A percentile compares a stretch with the other conserved stretches of the same genome.
Conservation (phyloP, 2,888 invertebrate species). For the Aleiodes leptofemur region DNA sequence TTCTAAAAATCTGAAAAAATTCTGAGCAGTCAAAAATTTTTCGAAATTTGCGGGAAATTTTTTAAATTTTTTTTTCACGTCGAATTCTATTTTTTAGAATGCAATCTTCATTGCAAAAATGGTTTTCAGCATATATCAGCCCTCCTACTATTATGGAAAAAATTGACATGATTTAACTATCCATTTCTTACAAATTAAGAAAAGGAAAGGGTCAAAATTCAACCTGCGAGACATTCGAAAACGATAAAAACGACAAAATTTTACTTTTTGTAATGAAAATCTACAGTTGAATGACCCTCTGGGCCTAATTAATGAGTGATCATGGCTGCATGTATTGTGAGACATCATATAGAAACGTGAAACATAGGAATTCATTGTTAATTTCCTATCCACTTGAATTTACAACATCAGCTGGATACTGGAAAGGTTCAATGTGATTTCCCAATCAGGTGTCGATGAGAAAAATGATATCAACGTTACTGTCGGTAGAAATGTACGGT, state of each 20-base stretch:
- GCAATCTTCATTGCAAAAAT: background rate
- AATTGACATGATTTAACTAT: background rate
- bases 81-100: background rate
- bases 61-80: background rate
- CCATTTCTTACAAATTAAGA: background rate
- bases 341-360: background rate
- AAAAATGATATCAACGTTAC: too few relatives aligned
- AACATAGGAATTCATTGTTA: background rate
- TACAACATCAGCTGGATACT: background rate
- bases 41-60: background rate
- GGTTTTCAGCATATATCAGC: background rate
- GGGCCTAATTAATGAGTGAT: background rate
- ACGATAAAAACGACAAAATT: background rate
- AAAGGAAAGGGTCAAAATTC: background rate
- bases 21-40: background rate
- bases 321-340: background rate
- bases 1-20: slow-evolving; percentile 11
- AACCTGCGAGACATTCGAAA: background rate
- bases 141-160: background rate
- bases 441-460: too few relatives aligned
- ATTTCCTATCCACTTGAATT: background rate
- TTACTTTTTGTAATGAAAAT: background rate
- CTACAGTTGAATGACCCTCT: background rate
- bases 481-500: too few relatives aligned
- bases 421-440: too few relatives aligned